These are phyloP conservation scores for Aleiodes testaceus DNA, from an alignment of 2,888 invertebrate species.

Conservation along the genomic window DNA sequence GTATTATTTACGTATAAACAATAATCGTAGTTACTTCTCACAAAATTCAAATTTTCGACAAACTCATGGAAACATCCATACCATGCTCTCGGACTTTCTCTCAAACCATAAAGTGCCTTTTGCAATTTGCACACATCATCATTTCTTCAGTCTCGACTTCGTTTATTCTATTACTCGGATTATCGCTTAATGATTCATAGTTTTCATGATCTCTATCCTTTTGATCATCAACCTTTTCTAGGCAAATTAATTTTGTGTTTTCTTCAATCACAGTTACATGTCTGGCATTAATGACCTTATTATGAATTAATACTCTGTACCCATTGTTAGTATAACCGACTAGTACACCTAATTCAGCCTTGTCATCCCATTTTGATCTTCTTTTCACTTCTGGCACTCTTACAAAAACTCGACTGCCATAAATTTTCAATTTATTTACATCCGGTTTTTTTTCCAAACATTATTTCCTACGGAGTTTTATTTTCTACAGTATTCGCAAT, in stretches of 20 bases:
- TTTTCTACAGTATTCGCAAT: slow-evolving; percentile 48
- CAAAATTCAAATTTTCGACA: neutral
- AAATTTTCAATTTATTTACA: slow-evolving; percentile 47
- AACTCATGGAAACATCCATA: slow-evolving; percentile 6
- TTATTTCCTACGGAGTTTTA: slow-evolving; percentile 50
- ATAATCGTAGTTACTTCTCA: neutral
- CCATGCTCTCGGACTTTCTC: neutral
- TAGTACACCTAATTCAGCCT: slow-evolving; percentile 46
- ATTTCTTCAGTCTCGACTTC: neutral
- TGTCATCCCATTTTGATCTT: slow-evolving; percentile 44
- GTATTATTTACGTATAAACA: slow-evolving; percentile 3
- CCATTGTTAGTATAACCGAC: slow-evolving; percentile 45
- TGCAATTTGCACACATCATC: neutral
- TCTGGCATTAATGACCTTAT: slow-evolving; percentile 45
- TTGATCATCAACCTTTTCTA: slow-evolving; percentile 21
- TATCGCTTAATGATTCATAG: neutral
- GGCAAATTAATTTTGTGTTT: slow-evolving; percentile 24
- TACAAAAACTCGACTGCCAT: slow-evolving; percentile 52
- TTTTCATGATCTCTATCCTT: neutral
- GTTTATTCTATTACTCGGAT: neutral
- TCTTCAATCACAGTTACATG: slow-evolving; percentile 48
- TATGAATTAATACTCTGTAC: slow-evolving; percentile 46
- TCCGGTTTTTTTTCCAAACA: slow-evolving; percentile 47
- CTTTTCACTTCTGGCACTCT: slow-evolving; percentile 48
- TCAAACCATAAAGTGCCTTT: neutral